Percentiles rank a stretch among this genome's conserved stretches.
Evolutionary conservation across 2,113 vertebrate genomes (phyloP).

Genomic region (Platysteira castanea): DNA sequence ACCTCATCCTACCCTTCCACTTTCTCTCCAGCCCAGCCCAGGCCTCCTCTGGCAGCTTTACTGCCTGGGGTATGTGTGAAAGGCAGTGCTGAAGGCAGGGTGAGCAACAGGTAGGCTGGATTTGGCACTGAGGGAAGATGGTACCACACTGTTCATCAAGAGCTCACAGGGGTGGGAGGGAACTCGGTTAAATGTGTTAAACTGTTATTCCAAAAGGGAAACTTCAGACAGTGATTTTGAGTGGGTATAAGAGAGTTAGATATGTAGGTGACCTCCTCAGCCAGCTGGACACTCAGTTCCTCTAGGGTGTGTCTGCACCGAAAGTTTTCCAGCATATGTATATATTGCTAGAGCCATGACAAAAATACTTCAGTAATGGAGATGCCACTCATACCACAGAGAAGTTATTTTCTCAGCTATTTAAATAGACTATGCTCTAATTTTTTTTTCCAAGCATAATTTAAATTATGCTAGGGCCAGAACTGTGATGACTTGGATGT

Average conservation of each 20-base stretch:
- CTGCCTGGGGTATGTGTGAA: neutral
- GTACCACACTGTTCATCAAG: neutral
- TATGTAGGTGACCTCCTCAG: neutral
- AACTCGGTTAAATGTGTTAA: neutral
- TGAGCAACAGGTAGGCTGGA: neutral
- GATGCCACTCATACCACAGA: neutral
- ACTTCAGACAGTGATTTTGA: neutral
- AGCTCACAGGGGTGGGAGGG: neutral
- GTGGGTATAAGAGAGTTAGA: neutral
- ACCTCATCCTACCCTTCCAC: neutral
- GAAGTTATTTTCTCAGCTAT: slow-evolving; percentile 24
- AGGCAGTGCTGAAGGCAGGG: neutral
- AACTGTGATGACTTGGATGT: neutral
- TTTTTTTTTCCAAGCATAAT: neutral
- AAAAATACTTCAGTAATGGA: slow-evolving; percentile 17
- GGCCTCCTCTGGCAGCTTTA: neutral
- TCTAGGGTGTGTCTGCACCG: neutral
- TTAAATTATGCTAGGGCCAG: neutral
- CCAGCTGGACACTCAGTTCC: neutral
- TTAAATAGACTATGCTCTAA: neutral
- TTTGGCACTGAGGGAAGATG: neutral
- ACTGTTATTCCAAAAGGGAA: neutral
- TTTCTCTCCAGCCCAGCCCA: neutral
- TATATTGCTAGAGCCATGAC: neutral
- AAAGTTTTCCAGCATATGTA: neutral